phyloP scores from a whole-genome alignment of 2,888 invertebrate genomes.

The Hybos culiciformis region DNA sequence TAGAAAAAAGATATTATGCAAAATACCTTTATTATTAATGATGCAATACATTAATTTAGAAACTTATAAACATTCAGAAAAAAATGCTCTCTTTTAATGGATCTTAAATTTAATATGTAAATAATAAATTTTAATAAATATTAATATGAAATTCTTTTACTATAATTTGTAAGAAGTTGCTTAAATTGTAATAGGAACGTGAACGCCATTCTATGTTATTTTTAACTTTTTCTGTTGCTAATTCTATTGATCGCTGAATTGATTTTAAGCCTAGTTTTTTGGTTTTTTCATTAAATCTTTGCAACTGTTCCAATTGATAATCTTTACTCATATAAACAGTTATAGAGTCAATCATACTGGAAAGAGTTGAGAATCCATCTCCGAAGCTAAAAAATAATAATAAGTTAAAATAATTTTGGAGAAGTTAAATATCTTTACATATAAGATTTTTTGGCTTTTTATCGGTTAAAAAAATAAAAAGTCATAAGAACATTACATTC shows the following conservation, averaged over 20 bases:
- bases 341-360: slow-evolving; percentile 40
- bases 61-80: too few species aligned
- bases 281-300: slow-evolving; percentile 26
- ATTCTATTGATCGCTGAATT: slow-evolving; percentile 27
- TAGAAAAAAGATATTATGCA: too few species aligned
- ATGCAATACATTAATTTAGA: too few species aligned
- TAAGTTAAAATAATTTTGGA: slow-evolving; percentile 4
- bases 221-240: slow-evolving; percentile 34
- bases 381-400: slow-evolving; percentile 35
- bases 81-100: too few species aligned
- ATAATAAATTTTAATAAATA: slow-evolving; percentile 11
- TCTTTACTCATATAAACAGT: slow-evolving; percentile 42
- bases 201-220: slow-evolving; percentile 35
- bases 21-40: too few species aligned
- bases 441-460: neutral
- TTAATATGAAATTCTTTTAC: slow-evolving; percentile 32
- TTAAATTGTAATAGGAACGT: slow-evolving; percentile 31
- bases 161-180: slow-evolving; percentile 29
- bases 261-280: slow-evolving; percentile 28
- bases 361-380: slow-evolving; percentile 40
- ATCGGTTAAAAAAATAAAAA: too few species aligned
- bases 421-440: neutral
- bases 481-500: too few species aligned
- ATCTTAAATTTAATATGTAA: neutral
- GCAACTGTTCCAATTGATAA: slow-evolving; percentile 32